Evolutionary conservation across 2,888 invertebrate genomes (phyloP), one percentile per base, ranked within the genome.

Genomic region (Aleiodes leptofemur): DNA sequence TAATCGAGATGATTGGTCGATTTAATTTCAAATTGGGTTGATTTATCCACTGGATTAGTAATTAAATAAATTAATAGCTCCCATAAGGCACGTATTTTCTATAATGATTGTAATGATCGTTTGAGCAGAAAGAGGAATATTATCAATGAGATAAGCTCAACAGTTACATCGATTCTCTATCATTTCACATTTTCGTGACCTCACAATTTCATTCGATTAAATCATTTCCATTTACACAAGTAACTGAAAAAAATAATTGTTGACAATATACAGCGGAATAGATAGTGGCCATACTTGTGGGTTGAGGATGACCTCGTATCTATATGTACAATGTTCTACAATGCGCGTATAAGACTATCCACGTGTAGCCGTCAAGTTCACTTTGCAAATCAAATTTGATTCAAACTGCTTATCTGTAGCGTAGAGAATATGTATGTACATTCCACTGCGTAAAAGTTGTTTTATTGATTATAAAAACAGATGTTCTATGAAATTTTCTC

Each of bases 261-360:
- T 57, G 23, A 23, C 57, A 31, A 3, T 57, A 3, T 57, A 6
- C 3, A 16, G 43, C 11, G 43, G 7, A 43, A 61, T 38, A 43
- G 61, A 38, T 61, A 61, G 38, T 61, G 38, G 11, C n/a, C 43
- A n/a, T 14, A 14, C 61, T 59, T 61, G 14, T n/a, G 61, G 61
- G 43, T 61, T 61, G 61, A 38, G 38, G 7, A 61, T 61, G 61
- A 61, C 61, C 61, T 61, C 61, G 61, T n/a, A 14, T 13, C 34
- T 38, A 61, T n/a, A 8, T 16, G 7, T n/a, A 16, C 38, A 43
- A 43, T 43, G 43, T 43, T 43, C 7, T 43, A 9, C 38, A n/a
- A 43, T 43, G 38, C 13, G 61, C 16, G 14, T 55, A 16, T 14
- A 61, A n/a, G n/a, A 61, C n/a, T 38, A 61, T 38, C 9, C 61